Percentiles rank a stretch among this genome's conserved stretches.
Evolutionary conservation across 2,113 vertebrate species (phyloP).

Genomic region (Psephotus haematonotus): DNA sequence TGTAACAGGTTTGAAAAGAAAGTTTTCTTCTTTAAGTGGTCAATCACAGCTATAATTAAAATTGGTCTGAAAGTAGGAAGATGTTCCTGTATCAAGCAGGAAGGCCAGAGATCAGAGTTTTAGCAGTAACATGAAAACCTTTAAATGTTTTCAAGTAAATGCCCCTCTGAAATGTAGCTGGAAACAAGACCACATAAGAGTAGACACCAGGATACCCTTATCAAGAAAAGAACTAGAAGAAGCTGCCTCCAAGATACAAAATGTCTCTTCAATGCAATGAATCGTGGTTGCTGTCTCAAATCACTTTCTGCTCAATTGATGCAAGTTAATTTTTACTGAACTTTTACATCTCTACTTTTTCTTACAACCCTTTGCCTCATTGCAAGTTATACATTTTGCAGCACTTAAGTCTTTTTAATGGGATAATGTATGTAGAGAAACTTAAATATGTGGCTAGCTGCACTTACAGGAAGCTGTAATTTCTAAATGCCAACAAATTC

Average conservation of each 20-base stretch:
- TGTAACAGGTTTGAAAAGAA: not conserved
- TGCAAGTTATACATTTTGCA: not conserved
- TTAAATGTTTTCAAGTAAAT: conserved; percentile 29
- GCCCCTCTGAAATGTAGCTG: conserved; percentile 14
- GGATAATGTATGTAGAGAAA: not conserved
- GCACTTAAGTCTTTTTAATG: not conserved
- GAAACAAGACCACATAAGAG: conserved; percentile 45
- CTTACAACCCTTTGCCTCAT: not conserved
- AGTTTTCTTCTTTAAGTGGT: conserved; percentile 28
- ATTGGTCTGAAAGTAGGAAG: conserved; percentile 19
- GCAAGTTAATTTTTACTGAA: not conserved
- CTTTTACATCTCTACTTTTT: not conserved
- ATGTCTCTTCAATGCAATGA: not conserved
- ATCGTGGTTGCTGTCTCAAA: not conserved
- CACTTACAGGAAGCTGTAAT: not conserved
- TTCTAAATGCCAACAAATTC: not conserved
- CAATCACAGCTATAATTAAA: not conserved
- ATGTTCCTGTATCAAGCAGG: not conserved
- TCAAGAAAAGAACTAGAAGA: not conserved
- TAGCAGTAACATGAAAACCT: conserved; percentile 46
- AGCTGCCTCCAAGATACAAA: not conserved
- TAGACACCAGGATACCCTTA: not conserved
- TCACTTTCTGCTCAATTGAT: not conserved
- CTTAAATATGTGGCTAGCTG: not conserved
- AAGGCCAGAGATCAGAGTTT: conserved; percentile 17